phyloP scores from a whole-genome alignment of 2,888 invertebrate genomes.

The Therioaphis trifolii region DNA sequence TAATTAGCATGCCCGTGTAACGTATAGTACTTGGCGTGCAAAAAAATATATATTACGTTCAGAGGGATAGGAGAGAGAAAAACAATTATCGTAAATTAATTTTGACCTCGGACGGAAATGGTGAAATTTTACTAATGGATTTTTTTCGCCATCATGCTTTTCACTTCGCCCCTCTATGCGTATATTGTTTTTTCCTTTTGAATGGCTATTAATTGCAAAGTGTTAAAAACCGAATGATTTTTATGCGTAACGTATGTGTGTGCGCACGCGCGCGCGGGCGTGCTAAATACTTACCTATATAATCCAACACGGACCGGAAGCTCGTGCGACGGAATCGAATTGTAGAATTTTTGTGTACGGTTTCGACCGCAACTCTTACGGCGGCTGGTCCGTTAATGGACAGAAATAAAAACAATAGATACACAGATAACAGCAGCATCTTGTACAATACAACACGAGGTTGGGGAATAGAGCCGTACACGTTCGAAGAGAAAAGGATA shows the following conservation, averaged over 20 bases:
- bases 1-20: conserved; percentile 54
- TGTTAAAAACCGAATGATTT: conserved; percentile 28
- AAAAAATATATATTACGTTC: conserved; percentile 45
- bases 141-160: conserved; percentile 36
- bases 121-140: conserved; percentile 60
- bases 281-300: not conserved
- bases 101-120: conserved; percentile 55
- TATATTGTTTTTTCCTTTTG: conserved; percentile 7
- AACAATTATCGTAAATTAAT: conserved; percentile 62
- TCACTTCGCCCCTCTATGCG: conserved; percentile 3
- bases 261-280: not conserved
- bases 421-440: not conserved
- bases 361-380: not conserved
- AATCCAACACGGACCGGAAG: not conserved
- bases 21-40: conserved; percentile 46
- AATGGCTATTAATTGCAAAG: conserved; percentile 37
- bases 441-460: not conserved
- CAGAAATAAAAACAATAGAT: not conserved
- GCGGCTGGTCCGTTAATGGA: not conserved
- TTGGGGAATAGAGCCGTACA: not conserved
- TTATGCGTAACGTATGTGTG: not conserved
- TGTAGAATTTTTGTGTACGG: not conserved
- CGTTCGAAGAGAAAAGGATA: not conserved
- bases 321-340: not conserved
- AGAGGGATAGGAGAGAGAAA: conserved; percentile 25